Evolutionary conservation across 2,797 vertebrate genomes (phyloP), one percentile per base, ranked within the genome.

Genomic region (Acanthurus tractus): DNA sequence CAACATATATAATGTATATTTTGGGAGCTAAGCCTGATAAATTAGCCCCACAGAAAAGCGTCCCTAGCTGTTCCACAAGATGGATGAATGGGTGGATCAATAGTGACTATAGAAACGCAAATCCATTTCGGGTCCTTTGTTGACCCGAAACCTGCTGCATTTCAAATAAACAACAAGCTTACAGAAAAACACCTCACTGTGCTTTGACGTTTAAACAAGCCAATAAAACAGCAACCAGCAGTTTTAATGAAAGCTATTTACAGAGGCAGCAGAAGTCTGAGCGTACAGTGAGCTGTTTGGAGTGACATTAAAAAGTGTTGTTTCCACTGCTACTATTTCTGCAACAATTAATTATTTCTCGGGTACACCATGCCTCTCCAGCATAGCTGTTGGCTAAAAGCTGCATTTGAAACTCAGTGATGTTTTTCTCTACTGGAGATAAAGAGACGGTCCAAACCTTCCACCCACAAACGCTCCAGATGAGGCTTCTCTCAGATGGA

Each of bases 171-270:
- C 53, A 10, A 2, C 48, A 46, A 63, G 48, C 50, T 62, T 46
- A 44, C 58, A 38, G 14, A 55, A 70, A 63, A 44, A 48, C 13
- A 14, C 20, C 4, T 56, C 17, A 2, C 46, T 11, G n/a, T 25
- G 17, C 10, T 59, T 20, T 23, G 10, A 59, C 7, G 0, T 64
- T 36, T 50, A 6, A 62, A 69, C 23, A 48, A n/a, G 50, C 54
- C 23, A 65, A 50, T n/a, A 54, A 59, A 66, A 55, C 23, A 3
- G 20, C 45, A 46, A 57, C 63, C 10, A 15, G 53, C 38, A 0
- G 8, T 12, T 77, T 74, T 12, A 62, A 72, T 54, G 64, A 17
- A 18, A 59, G 23, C 59, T 50, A 50, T 58, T 63, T 29, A 63
- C 40, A 57, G 25, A 58, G 7, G 20, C 14, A 1, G 29, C 29